Conservation (phyloP, 2,888 invertebrate species). For the Heliconius ismenius region DNA sequence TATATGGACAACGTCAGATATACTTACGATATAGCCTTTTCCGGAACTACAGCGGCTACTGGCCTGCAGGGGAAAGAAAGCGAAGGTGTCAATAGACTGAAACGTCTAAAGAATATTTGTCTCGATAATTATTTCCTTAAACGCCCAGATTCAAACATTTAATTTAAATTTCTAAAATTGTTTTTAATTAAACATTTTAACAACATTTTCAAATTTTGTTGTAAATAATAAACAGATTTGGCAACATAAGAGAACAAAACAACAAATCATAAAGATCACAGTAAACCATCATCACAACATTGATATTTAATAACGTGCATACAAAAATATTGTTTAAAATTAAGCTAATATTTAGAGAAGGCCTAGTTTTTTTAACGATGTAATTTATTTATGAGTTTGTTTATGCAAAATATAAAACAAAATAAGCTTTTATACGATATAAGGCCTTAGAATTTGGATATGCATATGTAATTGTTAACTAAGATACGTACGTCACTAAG, state of each 20-base stretch:
- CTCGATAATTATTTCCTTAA: conserved; percentile 29
- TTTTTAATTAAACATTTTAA: not conserved
- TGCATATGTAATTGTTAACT: conserved; percentile 34
- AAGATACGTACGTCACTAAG: conserved; percentile 90
- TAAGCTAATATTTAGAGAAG: conserved; percentile 17
- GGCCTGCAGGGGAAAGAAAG: conserved; percentile 86
- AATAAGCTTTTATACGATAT: conserved; percentile 33
- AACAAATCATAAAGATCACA: conserved; percentile 14
- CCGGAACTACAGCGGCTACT: conserved; percentile 96
- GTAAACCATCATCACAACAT: conserved; percentile 37
- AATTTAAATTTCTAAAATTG: not conserved
- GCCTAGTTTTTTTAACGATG: conserved; percentile 2
- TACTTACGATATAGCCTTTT: conserved; percentile 97
- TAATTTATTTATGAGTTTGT: conserved; percentile 20
- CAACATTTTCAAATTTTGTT: conserved; percentile 6
- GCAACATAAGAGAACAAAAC: conserved; percentile 29
- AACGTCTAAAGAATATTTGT: conserved; percentile 44
- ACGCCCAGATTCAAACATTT: conserved; percentile 10
- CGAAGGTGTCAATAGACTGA: conserved; percentile 80
- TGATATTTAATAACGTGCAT: conserved; percentile 39
- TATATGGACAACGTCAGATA: conserved; percentile 73
- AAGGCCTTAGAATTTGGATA: conserved; percentile 30
- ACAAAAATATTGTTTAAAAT: conserved; percentile 31
- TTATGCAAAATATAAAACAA: conserved; percentile 33
- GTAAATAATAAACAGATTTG: conserved; percentile 25